phyloP scores from a whole-genome alignment of 2,888 invertebrate species.

The Argyresthia goedartella region DNA sequence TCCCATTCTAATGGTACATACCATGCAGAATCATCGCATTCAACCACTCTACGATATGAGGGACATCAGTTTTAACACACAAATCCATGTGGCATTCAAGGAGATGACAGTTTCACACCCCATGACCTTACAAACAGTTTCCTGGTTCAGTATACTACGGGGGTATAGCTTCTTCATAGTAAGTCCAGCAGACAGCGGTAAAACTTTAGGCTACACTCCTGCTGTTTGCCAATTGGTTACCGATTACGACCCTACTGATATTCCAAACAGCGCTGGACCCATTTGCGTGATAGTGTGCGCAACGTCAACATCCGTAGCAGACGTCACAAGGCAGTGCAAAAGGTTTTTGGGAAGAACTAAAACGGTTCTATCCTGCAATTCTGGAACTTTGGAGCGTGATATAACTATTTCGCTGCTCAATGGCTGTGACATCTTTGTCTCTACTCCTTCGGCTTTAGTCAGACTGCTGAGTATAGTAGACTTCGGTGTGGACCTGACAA shows the following conservation, averaged over 20 bases:
- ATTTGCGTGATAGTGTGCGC: constrained; percentile 76
- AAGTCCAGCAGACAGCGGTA: constrained; percentile 72
- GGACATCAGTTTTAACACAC: constrained; percentile 38
- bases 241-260: constrained; percentile 34
- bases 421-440: constrained; percentile 79
- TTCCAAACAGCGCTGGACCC: constrained; percentile 66
- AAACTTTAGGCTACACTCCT: constrained; percentile 79
- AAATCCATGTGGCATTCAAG: constrained; percentile 34
- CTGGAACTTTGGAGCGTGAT: constrained; percentile 44
- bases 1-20: constrained; percentile 53
- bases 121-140: constrained; percentile 74
- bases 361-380: constrained; percentile 44
- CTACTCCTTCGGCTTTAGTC: constrained; percentile 73
- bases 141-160: constrained; percentile 78
- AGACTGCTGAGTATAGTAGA: constrained; percentile 47
- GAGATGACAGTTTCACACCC: constrained; percentile 44
- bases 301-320: constrained; percentile 66
- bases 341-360: constrained; percentile 42
- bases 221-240: constrained; percentile 74
- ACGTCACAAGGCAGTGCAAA: constrained; percentile 45
- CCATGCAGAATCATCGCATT: constrained; percentile 39
- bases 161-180: constrained; percentile 76
- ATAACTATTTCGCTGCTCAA: constrained; percentile 63
- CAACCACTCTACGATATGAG: constrained; percentile 31
- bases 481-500: constrained; percentile 67